Base-by-base conservation (phyloP, 1,140 invertebrate species). In the Drosophila ironensis region DNA sequence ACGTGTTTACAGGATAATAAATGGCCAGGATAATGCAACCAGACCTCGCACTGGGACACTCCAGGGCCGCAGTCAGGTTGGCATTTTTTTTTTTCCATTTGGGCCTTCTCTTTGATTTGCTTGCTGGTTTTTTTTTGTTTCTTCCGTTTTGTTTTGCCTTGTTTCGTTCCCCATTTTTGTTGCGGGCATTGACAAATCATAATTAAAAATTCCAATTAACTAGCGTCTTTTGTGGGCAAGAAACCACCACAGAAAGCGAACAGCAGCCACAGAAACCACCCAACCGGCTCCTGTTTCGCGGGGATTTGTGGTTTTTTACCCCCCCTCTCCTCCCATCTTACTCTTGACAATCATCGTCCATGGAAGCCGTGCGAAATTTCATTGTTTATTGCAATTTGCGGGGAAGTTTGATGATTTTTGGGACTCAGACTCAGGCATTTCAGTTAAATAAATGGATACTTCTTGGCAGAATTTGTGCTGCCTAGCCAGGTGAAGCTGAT, bases 141-240 rank as follows among this genome's bases (percentile, higher is more conserved):
- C 25, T 19, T 2, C 16, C 11, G 16, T 41, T 48, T 44, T 45
- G n/a, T 19, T 33, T 17, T 6, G 1, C n/a, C 17, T 19, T 30
- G 27, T 24, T n/a, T 22, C 53, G 47, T 48, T 56, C 4, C 53
- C 14, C 51, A 22, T 42, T 37, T 19, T 38, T 51, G 30, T n/a
- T 41, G 24, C 27, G 35, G 37, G 54, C 64, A 66, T 64, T 80
- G 75, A 80, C 75, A 80, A 80, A 80, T 80, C 75, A 80, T 80
- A 80, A 80, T 80, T 80, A 80, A 80, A 80, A 80, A 80, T 80
- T 80, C 70, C 75, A 80, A 80, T 80, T 80, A 80, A 70, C 75
- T 77, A 63, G 42, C 56, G 63, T 80, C 70, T 74, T 80, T 57
- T 35, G 61, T 40, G 57, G 42, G 12, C 9, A 20, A 14, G 28